A percentile compares a stretch with the other conserved stretches of the same genome.
These are phyloP conservation scores for Callocephalon fimbriatum DNA, from an alignment of 2,113 vertebrate genomes.

Conservation along the genomic window DNA sequence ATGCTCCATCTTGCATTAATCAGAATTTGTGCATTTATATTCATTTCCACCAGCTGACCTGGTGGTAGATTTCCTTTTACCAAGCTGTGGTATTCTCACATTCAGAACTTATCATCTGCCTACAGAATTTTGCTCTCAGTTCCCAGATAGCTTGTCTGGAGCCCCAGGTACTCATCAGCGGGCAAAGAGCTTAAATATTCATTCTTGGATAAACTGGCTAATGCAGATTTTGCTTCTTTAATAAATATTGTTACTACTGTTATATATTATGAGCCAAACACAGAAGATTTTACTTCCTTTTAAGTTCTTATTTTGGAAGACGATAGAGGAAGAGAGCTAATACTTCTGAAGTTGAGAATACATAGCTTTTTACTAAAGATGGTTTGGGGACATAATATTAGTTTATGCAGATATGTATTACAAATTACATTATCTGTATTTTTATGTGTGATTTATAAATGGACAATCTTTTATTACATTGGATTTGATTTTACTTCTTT, in stretches of 20 bases:
- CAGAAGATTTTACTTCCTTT: neutral
- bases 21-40: neutral
- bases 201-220: neutral
- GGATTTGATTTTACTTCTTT: neutral
- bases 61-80: neutral
- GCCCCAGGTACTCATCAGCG: neutral
- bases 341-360: neutral
- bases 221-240: neutral
- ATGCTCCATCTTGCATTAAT: neutral
- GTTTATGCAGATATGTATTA: neutral
- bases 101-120: neutral
- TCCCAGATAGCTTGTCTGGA: neutral
- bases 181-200: neutral
- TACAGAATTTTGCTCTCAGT: neutral
- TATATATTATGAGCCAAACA: neutral
- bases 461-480: neutral
- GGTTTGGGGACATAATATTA: neutral
- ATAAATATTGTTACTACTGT: neutral
- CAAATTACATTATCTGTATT: neutral
- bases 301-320: neutral
- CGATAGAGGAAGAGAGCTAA: neutral
- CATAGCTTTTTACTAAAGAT: neutral
- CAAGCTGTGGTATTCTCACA: neutral
- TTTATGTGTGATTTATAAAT: neutral
- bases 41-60: neutral